These are phyloP conservation scores for Potorous gilbertii DNA, from an alignment of 2,797 vertebrate genomes.

Conservation along the genomic window DNA sequence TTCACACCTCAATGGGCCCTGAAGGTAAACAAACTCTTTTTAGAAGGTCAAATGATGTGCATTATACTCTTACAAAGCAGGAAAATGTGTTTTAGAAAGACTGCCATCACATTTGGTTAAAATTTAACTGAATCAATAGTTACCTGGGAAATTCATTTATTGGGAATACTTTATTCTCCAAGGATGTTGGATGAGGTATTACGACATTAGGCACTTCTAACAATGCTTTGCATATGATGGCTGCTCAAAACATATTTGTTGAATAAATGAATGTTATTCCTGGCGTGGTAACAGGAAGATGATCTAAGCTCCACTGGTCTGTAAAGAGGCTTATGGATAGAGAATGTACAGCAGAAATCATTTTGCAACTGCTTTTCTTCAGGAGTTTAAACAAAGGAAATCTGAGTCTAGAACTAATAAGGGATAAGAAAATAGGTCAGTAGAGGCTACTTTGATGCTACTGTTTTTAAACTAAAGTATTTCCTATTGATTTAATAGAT, in stretches of 20 bases:
- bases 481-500: constrained; percentile 26
- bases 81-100: not conserved
- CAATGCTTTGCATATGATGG: not conserved
- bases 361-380: constrained; percentile 16
- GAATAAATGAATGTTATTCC: not conserved
- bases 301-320: not conserved
- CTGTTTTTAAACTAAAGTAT: not conserved
- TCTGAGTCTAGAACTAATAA: constrained; percentile 11
- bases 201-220: not conserved
- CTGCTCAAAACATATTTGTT: not conserved
- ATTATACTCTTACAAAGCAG: not conserved
- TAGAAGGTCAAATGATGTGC: not conserved
- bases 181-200: not conserved
- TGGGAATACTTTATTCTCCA: constrained; percentile 28
- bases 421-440: not conserved
- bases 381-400: constrained; percentile 34
- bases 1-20: not conserved
- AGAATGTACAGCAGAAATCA: not conserved
- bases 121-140: not conserved
- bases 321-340: not conserved
- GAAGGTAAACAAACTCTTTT: not conserved
- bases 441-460: not conserved
- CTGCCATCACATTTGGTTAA: not conserved
- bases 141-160: not conserved
- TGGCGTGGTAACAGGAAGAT: not conserved